Percentiles rank a stretch among this genome's conserved stretches.
Evolutionary conservation across 1,140 invertebrate genomes (phyloP).

Genomic region (Orius laevigatus): DNA sequence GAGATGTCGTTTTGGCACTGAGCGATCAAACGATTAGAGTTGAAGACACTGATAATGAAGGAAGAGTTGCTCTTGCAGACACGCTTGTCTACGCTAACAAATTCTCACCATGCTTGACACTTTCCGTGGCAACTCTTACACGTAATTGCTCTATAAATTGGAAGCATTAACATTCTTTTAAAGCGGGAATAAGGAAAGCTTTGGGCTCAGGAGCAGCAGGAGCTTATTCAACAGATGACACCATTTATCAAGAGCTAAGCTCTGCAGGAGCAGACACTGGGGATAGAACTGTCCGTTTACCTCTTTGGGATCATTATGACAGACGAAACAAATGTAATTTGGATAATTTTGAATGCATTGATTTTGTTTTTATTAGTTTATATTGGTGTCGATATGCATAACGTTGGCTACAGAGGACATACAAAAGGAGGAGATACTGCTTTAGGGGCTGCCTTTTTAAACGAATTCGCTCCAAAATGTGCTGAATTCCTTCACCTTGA

Average conservation of each 20-base stretch:
- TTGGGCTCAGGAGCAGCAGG: constrained; percentile 51
- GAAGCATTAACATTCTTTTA: constrained; percentile 2
- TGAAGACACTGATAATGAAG: constrained; percentile 37
- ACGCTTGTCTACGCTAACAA: constrained; percentile 30
- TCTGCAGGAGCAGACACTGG: constrained; percentile 53
- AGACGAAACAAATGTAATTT: constrained; percentile 27
- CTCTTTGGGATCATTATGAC: constrained; percentile 43
- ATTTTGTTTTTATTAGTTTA: constrained; percentile 7
- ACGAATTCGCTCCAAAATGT: constrained; percentile 44
- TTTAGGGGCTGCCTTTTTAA: constrained; percentile 43
- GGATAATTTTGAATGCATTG: constrained; percentile 21
- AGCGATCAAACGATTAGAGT: constrained; percentile 42
- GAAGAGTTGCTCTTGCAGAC: constrained; percentile 38
- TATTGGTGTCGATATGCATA: constrained; percentile 32
- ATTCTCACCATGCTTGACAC: constrained; percentile 30
- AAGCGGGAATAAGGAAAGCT: constrained; percentile 52
- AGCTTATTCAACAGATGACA: constrained; percentile 53
- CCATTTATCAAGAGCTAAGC: constrained; percentile 42
- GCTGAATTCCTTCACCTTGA: constrained; percentile 38
- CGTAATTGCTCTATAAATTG: not conserved
- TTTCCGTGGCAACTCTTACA: constrained; percentile 34
- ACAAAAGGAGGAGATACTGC: constrained; percentile 32
- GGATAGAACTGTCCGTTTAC: constrained; percentile 78
- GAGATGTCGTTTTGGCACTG: constrained; percentile 66
- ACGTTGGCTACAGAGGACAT: constrained; percentile 26